phyloP scores from a whole-genome alignment of 2,888 invertebrate genomes.

The Hydroisotoma schaefferi region DNA sequence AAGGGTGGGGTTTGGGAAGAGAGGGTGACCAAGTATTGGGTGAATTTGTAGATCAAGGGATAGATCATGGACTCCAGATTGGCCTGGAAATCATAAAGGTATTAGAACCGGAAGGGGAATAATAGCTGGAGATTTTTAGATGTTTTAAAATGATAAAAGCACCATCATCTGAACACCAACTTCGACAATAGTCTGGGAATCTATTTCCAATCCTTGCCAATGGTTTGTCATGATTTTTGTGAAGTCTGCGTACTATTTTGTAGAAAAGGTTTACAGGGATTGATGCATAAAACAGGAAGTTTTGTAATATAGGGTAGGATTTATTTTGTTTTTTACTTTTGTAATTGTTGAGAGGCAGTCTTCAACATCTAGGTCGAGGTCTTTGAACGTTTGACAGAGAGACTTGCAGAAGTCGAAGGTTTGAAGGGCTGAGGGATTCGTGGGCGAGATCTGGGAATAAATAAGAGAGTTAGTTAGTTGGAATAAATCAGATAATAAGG shows the following conservation, averaged over 20 bases:
- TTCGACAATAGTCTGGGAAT: background rate
- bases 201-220: conserved; percentile 9
- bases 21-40: conserved; percentile 1
- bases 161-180: conserved; percentile 10
- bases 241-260: conserved; percentile 5
- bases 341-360: background rate
- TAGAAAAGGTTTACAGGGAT: background rate
- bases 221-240: background rate
- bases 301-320: background rate
- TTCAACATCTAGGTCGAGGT: background rate
- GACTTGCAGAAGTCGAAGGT: conserved; percentile 6
- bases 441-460: background rate
- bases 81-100: background rate
- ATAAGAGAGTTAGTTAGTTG: background rate
- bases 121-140: background rate
- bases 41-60: conserved; percentile 2
- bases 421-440: background rate
- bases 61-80: conserved; percentile 12
- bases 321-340: background rate
- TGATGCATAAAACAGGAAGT: background rate
- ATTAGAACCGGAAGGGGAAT: background rate
- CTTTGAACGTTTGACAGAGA: background rate
- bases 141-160: background rate
- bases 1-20: too few relatives aligned
- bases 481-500: too few relatives aligned